Evolutionary conservation across 2,888 invertebrate genomes (phyloP).

Genomic region (Apoda limacodes): DNA sequence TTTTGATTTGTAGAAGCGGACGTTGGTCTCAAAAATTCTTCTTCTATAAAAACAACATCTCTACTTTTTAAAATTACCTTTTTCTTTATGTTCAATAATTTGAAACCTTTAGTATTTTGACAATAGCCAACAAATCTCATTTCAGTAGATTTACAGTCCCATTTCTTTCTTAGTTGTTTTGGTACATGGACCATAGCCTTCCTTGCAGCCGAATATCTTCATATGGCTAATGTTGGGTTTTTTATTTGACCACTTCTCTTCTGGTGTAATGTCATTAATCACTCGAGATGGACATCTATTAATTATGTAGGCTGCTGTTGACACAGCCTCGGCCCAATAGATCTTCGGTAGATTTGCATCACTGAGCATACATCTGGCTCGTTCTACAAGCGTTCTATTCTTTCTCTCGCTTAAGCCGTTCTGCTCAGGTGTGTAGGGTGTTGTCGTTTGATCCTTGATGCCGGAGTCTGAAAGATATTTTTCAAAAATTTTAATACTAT

Average conservation of each 20-base stretch:
- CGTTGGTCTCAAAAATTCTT: too few species aligned
- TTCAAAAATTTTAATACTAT: conserved; percentile 9
- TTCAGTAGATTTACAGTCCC: conserved; percentile 9
- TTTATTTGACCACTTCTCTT: conserved; percentile 28
- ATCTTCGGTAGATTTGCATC: conserved; percentile 14
- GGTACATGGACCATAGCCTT: conserved; percentile 20
- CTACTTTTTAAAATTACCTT: conserved; percentile 8
- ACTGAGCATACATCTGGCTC: conserved; percentile 16
- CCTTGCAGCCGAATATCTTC: conserved; percentile 32
- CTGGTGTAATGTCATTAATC: conserved; percentile 11
- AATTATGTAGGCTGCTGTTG: conserved; percentile 16
- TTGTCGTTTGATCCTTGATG: conserved; percentile 25
- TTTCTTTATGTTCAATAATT: conserved; percentile 4
- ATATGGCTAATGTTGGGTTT: conserved; percentile 25
- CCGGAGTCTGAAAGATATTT: conserved; percentile 16
- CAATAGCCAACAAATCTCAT: conserved; percentile 13
- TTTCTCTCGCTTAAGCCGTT: conserved; percentile 20
- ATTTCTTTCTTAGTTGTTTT: conserved; percentile 12
- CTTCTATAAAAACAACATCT: conserved; percentile 11
- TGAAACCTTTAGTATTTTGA: conserved; percentile 10
- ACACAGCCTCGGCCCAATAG: conserved; percentile 20
- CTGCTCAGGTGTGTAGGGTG: conserved; percentile 26
- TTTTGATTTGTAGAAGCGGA: too few species aligned
- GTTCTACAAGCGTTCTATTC: conserved; percentile 11
- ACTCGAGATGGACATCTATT: conserved; percentile 12